phyloP scores from a whole-genome alignment of 2,888 invertebrate species.

The Agapostemon virescens region DNA sequence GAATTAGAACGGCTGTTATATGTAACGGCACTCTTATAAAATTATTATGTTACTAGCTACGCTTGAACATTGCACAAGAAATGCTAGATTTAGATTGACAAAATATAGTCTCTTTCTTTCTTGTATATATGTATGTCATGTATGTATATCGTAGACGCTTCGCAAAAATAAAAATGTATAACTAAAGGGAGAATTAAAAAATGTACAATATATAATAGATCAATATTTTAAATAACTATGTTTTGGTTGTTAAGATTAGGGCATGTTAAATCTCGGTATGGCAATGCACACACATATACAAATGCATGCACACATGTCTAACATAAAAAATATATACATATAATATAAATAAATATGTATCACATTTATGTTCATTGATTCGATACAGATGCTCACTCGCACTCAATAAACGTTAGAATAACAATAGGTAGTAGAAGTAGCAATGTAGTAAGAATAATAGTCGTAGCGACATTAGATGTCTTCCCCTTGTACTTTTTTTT shows the following conservation, averaged over 20 bases:
- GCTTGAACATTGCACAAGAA: slow-evolving; percentile 63
- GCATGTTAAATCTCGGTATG: slow-evolving; percentile 42
- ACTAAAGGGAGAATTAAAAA: slow-evolving; percentile 38
- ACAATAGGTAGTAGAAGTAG: slow-evolving; percentile 46
- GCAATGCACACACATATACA: slow-evolving; percentile 45
- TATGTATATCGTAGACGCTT: slow-evolving; percentile 37
- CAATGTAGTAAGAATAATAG: slow-evolving; percentile 36
- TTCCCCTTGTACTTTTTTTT: slow-evolving; percentile 49
- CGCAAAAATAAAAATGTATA: slow-evolving; percentile 28
- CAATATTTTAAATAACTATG: slow-evolving; percentile 33
- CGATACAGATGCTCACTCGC: slow-evolving; percentile 39
- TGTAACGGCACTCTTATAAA: slow-evolving; percentile 51
- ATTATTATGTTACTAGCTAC: slow-evolving; percentile 51
- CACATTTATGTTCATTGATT: slow-evolving; percentile 65
- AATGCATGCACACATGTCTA: slow-evolving; percentile 46
- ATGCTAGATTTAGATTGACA: slow-evolving; percentile 60
- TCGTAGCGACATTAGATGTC: slow-evolving; percentile 45
- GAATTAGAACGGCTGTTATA: slow-evolving; percentile 13
- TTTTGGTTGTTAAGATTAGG: slow-evolving; percentile 35
- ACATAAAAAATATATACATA: slow-evolving; percentile 67
- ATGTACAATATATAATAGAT: slow-evolving; percentile 17
- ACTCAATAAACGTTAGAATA: slow-evolving; percentile 54
- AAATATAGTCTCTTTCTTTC: slow-evolving; percentile 60
- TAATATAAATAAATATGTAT: slow-evolving; percentile 73
- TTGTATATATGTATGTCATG: slow-evolving; percentile 44